Conservation (phyloP, 2,797 vertebrate genomes). For the Crenuchus spilurus region DNA sequence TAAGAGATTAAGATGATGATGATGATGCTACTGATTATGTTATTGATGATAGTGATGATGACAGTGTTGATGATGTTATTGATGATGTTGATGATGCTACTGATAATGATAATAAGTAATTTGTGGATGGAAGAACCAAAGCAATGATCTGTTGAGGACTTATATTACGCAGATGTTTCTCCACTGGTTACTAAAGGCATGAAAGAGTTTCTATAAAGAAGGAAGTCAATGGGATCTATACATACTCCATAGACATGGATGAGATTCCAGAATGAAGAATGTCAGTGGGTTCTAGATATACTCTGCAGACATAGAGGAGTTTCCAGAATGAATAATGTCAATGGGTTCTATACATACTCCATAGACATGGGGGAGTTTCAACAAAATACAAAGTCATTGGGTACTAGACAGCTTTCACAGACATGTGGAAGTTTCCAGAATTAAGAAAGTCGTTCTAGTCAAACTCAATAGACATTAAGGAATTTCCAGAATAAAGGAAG, state of each 20-base stretch:
- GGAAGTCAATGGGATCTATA: not conserved
- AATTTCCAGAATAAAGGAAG: not conserved
- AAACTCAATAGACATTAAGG: not conserved
- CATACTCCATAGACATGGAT: not conserved
- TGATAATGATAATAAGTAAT: too few relatives aligned
- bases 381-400: not conserved
- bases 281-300: not conserved
- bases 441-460: not conserved
- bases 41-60: too few relatives aligned
- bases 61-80: too few relatives aligned
- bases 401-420: not conserved
- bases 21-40: too few relatives aligned
- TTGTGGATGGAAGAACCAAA: too few relatives aligned
- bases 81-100: too few relatives aligned
- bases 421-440: not conserved
- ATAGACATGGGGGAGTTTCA: not conserved
- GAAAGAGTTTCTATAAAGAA: not conserved
- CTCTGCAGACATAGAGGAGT: not conserved
- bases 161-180: too few relatives aligned
- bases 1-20: too few relatives aligned
- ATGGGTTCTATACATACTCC: not conserved
- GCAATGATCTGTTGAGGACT: too few relatives aligned
- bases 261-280: not conserved
- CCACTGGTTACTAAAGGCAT: too few relatives aligned
- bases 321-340: not conserved